phyloP scores from a whole-genome alignment of 2,113 vertebrate genomes.

The Nettapus auritus region DNA sequence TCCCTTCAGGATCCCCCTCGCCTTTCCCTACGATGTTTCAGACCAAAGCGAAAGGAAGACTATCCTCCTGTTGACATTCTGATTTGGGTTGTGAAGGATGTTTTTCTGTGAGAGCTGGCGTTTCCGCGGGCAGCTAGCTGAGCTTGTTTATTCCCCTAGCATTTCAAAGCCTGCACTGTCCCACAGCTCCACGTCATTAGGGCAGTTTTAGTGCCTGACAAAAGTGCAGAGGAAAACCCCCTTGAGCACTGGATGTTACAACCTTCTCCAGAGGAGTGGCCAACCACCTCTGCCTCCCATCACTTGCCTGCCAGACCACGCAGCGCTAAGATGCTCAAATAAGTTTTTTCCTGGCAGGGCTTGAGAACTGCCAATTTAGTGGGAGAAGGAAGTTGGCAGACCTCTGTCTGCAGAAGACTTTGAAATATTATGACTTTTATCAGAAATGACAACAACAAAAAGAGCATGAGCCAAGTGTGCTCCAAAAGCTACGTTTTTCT shows the following conservation, averaged over 20 bases:
- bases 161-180: constrained; percentile 24
- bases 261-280: background rate
- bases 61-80: background rate
- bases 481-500: background rate
- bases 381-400: constrained; percentile 51
- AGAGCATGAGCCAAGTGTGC: background rate
- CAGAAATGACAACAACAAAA: constrained; percentile 32
- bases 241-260: background rate
- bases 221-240: background rate
- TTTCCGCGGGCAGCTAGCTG: background rate
- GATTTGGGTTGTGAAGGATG: background rate
- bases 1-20: background rate
- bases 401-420: background rate
- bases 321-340: background rate
- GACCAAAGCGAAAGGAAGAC: background rate
- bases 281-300: background rate
- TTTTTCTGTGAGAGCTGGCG: background rate
- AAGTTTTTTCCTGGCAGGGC: background rate
- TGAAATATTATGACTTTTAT: constrained; percentile 48
- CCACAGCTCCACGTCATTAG: background rate
- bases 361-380: background rate
- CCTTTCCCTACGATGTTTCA: background rate
- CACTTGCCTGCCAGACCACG: background rate
- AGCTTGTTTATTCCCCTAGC: background rate
- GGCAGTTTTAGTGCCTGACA: background rate